Evolutionary conservation across 2,113 vertebrate species (phyloP), one percentile per base, ranked within the genome.

Genomic region (Pionites leucogaster): DNA sequence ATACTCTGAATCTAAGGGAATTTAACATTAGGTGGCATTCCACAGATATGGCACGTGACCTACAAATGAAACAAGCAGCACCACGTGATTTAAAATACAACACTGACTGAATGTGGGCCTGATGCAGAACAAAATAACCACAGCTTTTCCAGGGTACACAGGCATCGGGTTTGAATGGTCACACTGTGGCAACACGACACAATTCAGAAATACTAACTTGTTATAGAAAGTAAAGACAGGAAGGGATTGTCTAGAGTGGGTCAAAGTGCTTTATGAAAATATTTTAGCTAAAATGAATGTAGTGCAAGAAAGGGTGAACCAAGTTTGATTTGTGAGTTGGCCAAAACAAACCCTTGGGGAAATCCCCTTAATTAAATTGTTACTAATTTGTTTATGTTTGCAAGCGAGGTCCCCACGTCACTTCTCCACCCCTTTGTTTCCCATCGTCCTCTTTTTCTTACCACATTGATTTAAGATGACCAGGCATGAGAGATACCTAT

Each of bases 341-440:
- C 79, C 33, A 52, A 84, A 52, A 81, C 24, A 71, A 95, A 70
- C 13, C 28, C 37, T 49, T n/a, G 1, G 4, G 46, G 74, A 92
- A 59, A 91, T 82, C 17, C 37, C 17, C 74, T 92, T 86, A 68
- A 91, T 72, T 86, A 82, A 86, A 22, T 59, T 53, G 78, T 75
- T 86, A 86, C 15, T 77, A 53, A 72, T 85, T 72, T 65, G 35
- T 95, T 95, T 89, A 95, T 31, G 53, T 76, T 92, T 69, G 17
- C 5, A 13, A 37, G 41, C n/a, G n/a, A 92, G 77, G 79, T 74
- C 68, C 22, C 13, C 6, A 35, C 20, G 2, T 71, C 69, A 68
- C 20, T 41, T 68, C 64, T 63, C 64, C 27, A 31, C 17, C 24
- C 75, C 44, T 64, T 68, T 59, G 23, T 80, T 92, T 83, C 39